These are phyloP conservation scores for Conus ventricosus DNA, from an alignment of 1,140 invertebrate genomes.

Conservation along the genomic window DNA sequence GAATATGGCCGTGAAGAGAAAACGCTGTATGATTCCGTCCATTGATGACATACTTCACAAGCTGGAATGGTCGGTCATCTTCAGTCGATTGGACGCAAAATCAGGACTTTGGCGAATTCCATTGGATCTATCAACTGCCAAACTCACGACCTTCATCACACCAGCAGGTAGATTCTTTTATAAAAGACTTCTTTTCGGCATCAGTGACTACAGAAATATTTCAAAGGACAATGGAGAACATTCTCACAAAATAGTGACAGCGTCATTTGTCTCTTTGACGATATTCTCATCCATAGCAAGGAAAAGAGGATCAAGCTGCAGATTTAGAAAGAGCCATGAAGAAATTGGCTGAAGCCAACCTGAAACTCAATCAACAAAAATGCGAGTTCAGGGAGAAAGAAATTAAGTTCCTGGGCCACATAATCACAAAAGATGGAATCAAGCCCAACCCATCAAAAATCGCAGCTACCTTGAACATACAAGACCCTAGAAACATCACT, in stretches of 20 bases:
- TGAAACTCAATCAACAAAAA: conserved; percentile 73
- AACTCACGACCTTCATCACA: conserved; percentile 69
- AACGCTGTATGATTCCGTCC: conserved; percentile 4
- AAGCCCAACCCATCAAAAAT: conserved; percentile 40
- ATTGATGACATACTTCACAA: conserved; percentile 17
- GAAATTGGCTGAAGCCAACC: conserved; percentile 21
- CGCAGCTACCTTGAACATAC: conserved; percentile 14
- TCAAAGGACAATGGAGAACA: conserved; percentile 18
- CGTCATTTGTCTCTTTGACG: conserved; percentile 35
- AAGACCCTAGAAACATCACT: background rate
- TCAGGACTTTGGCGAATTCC: conserved; percentile 46
- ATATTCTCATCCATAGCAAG: conserved; percentile 37
- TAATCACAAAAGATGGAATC: conserved; percentile 48
- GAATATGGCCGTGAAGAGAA: background rate
- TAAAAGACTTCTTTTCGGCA: conserved; percentile 75
- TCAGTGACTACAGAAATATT: conserved; percentile 47
- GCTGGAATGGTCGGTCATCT: conserved; percentile 30
- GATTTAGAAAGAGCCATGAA: conserved; percentile 7
- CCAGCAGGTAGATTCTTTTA: conserved; percentile 57
- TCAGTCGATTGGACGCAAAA: conserved; percentile 35
- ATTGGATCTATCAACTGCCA: conserved; percentile 39
- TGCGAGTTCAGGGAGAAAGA: background rate
- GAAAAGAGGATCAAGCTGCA: background rate
- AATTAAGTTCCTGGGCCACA: conserved; percentile 54
- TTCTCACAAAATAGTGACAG: background rate